These are phyloP conservation scores for Diadumene lineata DNA, from an alignment of 92 coral and sea anemone species.

Conservation along the genomic window DNA sequence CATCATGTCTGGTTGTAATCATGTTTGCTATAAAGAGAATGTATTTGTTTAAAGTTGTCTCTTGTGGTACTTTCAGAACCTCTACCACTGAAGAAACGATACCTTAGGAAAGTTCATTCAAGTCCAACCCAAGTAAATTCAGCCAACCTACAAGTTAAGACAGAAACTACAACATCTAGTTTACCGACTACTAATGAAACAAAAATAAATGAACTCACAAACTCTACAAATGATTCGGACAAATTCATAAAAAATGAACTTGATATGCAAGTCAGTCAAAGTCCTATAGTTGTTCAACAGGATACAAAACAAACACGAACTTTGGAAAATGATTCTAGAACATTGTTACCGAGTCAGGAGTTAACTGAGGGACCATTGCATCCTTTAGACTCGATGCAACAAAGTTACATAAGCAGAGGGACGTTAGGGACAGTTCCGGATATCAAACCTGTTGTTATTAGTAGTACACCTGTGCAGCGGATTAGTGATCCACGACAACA, in stretches of 20 bases:
- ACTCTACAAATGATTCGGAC: background rate
- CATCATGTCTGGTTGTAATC: no score
- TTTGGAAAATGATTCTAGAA: conserved; percentile 16
- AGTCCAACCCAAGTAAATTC: background rate
- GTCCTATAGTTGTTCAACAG: background rate
- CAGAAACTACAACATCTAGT: background rate
- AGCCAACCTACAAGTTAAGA: background rate
- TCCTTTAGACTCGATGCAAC: conserved; percentile 4
- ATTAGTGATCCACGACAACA: conserved; percentile 79
- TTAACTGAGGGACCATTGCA: background rate
- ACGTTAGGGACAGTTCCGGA: conserved; percentile 22
- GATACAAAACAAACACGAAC: conserved; percentile 4
- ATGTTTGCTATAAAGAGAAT: no score
- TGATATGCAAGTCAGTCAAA: conserved; percentile 5
- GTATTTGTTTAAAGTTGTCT: background rate
- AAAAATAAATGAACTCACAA: conserved; percentile 1
- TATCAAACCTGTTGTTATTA: conserved; percentile 24
- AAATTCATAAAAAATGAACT: conserved; percentile 8
- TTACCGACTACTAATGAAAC: background rate
- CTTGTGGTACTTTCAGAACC: conserved; percentile 31
- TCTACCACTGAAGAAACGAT: conserved; percentile 77
- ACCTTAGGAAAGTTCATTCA: conserved; percentile 32
- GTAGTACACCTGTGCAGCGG: conserved; percentile 36
- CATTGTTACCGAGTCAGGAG: conserved; percentile 4
- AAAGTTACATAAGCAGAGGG: conserved; percentile 6